Evolutionary conservation across 2,888 invertebrate genomes (phyloP).

Genomic region (Tiliacea aurago): DNA sequence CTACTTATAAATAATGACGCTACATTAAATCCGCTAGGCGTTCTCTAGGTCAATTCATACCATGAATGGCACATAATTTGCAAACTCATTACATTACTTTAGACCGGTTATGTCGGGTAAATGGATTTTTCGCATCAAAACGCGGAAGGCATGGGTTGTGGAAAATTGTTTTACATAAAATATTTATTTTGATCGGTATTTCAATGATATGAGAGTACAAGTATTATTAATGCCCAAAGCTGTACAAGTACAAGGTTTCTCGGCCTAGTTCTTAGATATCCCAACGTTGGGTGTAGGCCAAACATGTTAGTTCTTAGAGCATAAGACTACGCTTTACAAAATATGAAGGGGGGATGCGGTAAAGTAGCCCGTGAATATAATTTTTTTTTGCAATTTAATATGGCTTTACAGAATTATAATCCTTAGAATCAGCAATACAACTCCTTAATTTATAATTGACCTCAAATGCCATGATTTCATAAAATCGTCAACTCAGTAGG

Average conservation of each 20-base stretch:
- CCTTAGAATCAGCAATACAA: too few species aligned
- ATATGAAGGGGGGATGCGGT: too few species aligned
- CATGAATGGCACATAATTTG: constrained; percentile 57
- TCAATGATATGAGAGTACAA: constrained; percentile 7
- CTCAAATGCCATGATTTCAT: too few species aligned
- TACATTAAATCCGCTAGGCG: constrained; percentile 52
- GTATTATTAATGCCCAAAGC: constrained; percentile 6
- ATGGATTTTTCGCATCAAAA: constrained; percentile 49
- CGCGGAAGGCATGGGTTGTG: constrained; percentile 17
- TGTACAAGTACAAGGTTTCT: constrained; percentile 1
- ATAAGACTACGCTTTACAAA: background rate
- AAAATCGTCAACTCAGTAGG: too few species aligned
- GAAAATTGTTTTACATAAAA: constrained; percentile 47
- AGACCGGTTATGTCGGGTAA: constrained; percentile 37
- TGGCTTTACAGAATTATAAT: too few species aligned
- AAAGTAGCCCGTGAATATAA: too few species aligned
- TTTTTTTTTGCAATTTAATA: too few species aligned
- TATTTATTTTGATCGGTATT: constrained; percentile 45
- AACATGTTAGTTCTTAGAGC: background rate
- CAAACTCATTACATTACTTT: constrained; percentile 54
- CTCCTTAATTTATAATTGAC: too few species aligned
- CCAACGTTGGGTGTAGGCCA: background rate
- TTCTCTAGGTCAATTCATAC: constrained; percentile 57
- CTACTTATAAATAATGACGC: constrained; percentile 59
- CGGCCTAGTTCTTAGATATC: background rate